Percentiles rank a stretch among this genome's conserved stretches.
phyloP scores from a whole-genome alignment of 2,113 vertebrate species.

The Gnathonemus longibarbis region DNA sequence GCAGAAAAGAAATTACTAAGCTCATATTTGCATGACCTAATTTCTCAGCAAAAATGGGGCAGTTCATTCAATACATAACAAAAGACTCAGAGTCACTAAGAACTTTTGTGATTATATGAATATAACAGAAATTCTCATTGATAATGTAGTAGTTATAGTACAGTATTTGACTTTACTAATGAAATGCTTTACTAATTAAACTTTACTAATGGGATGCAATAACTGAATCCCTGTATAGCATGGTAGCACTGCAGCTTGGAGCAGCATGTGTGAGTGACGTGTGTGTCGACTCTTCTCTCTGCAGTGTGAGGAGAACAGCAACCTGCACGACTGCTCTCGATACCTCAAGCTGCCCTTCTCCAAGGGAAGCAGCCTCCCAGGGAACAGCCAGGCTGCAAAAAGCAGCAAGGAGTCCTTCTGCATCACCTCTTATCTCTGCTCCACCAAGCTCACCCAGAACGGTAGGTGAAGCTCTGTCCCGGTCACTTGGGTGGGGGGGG shows the following conservation, averaged over 20 bases:
- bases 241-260: background rate
- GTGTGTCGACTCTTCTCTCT: background rate
- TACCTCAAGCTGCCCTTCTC: conserved; percentile 93
- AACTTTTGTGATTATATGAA: background rate
- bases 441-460: conserved; percentile 96
- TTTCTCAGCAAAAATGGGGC: conserved; percentile 2
- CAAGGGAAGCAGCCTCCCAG: conserved; percentile 79
- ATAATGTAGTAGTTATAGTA: background rate
- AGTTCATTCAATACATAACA: background rate
- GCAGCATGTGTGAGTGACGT: background rate
- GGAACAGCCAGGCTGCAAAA: conserved; percentile 82
- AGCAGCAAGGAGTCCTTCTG: conserved; percentile 92
- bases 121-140: background rate
- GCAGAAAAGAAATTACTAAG: background rate
- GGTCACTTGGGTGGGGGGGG: background rate
- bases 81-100: background rate
- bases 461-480: conserved; percentile 53
- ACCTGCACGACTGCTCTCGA: conserved; percentile 78
- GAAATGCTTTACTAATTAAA: background rate
- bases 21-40: conserved; percentile 14
- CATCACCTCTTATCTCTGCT: conserved; percentile 97
- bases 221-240: background rate
- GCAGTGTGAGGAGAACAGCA: conserved; percentile 90
- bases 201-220: background rate
- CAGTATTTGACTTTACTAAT: background rate